Percentiles rank a stretch among this genome's conserved stretches.
These are phyloP conservation scores for Huso huso DNA, from an alignment of 2,797 vertebrate genomes.

Conservation along the genomic window DNA sequence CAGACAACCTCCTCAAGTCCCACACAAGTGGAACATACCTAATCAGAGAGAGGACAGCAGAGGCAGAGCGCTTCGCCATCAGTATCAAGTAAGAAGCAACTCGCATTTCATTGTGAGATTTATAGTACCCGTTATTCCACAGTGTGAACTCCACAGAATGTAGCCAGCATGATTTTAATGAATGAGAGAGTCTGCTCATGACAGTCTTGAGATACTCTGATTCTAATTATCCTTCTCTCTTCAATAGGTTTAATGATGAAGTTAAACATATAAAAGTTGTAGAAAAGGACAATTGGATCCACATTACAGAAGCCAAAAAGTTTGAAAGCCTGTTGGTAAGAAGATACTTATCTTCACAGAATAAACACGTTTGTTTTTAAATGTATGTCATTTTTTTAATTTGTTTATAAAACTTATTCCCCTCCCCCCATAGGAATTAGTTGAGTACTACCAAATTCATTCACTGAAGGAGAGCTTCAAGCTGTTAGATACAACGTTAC, in stretches of 20 bases:
- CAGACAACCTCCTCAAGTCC: conserved; percentile 87
- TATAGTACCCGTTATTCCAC: too few species aligned
- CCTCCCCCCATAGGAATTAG: conserved; percentile 66
- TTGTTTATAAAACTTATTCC: background rate
- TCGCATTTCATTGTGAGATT: too few species aligned
- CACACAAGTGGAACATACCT: conserved; percentile 91
- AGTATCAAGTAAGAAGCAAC: conserved; percentile 82
- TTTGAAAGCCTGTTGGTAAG: conserved; percentile 89
- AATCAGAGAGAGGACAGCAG: conserved; percentile 87
- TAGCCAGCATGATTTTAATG: background rate
- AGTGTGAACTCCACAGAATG: background rate
- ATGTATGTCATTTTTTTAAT: background rate
- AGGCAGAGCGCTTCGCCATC: conserved; percentile 92
- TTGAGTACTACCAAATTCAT: conserved; percentile 94
- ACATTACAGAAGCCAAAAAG: conserved; percentile 97
- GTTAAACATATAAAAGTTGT: conserved; percentile 98
- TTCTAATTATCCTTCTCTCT: rapidly evolving
- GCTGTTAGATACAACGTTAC: conserved; percentile 85
- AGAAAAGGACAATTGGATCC: conserved; percentile 94
- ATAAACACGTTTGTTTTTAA: too few species aligned
- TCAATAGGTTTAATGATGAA: conserved; percentile 86
- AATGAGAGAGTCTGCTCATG: too few species aligned
- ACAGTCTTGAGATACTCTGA: background rate
- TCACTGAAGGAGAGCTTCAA: conserved; percentile 98
- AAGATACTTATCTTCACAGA: background rate